A percentile compares a stretch with the other conserved stretches of the same genome.
These are phyloP conservation scores for Stomatorhinus ivindoensis DNA, from an alignment of 2,113 vertebrate genomes.

Conservation along the genomic window DNA sequence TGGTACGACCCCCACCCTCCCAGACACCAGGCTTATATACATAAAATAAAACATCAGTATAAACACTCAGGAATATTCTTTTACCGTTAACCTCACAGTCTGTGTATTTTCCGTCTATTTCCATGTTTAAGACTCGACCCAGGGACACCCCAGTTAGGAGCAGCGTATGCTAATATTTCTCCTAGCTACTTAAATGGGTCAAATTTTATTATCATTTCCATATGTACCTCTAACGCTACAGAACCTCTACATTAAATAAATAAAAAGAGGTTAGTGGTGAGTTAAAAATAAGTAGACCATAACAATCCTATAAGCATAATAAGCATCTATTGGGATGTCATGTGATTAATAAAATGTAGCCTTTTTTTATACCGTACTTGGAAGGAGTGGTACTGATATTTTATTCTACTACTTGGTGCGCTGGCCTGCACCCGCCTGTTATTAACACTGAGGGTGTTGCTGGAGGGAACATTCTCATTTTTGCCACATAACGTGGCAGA, in stretches of 20 bases:
- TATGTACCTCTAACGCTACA: constrained; percentile 2
- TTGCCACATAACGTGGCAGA: constrained; percentile 19
- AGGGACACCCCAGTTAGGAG: background rate
- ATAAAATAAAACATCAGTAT: constrained; percentile 1
- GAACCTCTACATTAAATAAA: constrained; percentile 9
- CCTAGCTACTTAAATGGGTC: constrained; percentile 2
- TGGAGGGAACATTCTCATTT: constrained; percentile 9
- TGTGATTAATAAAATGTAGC: constrained; percentile 1
- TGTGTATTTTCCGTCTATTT: background rate
- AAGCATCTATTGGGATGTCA: background rate
- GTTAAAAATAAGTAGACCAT: background rate
- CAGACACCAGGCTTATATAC: background rate
- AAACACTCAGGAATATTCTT: constrained; percentile 2
- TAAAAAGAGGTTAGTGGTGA: constrained; percentile 3
- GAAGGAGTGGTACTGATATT: background rate
- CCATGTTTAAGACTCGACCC: constrained; percentile 6
- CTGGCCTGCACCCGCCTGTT: background rate
- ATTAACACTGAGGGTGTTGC: constrained; percentile 14
- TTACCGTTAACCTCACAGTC: constrained; percentile 2
- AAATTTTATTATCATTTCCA: constrained; percentile 5
- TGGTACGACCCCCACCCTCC: background rate
- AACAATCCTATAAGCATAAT: constrained; percentile 9
- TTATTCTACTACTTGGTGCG: background rate
- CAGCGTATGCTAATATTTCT: background rate
- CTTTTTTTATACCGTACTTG: background rate